Conservation (phyloP, 2,113 vertebrate species). For the Brachyhypopomus gauderio region DNA sequence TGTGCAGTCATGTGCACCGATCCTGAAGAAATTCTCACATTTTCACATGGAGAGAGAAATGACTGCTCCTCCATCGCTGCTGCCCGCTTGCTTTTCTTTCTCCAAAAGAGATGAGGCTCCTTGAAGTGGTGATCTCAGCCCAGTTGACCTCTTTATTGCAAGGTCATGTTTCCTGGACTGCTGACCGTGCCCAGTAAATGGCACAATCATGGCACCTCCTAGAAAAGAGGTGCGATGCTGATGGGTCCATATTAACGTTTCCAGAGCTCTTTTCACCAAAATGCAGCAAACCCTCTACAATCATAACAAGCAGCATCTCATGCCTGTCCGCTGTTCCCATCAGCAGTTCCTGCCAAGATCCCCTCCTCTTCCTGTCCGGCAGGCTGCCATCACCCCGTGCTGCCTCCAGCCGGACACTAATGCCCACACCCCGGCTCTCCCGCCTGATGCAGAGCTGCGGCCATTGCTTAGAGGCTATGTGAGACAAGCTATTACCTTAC, state of each 20-base stretch:
- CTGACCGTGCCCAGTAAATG: slow-evolving; percentile 7
- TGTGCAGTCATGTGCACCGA: background rate
- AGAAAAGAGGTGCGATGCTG: background rate
- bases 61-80: background rate
- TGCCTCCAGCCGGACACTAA: slow-evolving; percentile 38
- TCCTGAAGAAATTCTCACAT: slow-evolving; percentile 8
- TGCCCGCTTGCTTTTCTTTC: background rate
- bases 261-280: background rate
- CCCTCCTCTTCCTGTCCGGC: slow-evolving; percentile 55
- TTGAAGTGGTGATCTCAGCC: too few species aligned
- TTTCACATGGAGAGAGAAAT: slow-evolving; percentile 1
- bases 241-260: slow-evolving; percentile 4
- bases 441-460: slow-evolving; percentile 22
- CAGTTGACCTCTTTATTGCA: too few species aligned
- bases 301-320: background rate
- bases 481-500: slow-evolving; percentile 5
- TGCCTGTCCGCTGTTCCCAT: background rate
- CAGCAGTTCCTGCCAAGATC: slow-evolving; percentile 50
- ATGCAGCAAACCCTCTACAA: background rate
- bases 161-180: slow-evolving; percentile 18
- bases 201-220: background rate
- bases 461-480: slow-evolving; percentile 19
- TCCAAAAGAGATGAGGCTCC: too few species aligned
- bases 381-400: slow-evolving; percentile 52
- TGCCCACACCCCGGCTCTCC: slow-evolving; percentile 15